These are phyloP conservation scores for Chymomyza caudatula DNA, from an alignment of 2,888 invertebrate species.

Conservation along the genomic window DNA sequence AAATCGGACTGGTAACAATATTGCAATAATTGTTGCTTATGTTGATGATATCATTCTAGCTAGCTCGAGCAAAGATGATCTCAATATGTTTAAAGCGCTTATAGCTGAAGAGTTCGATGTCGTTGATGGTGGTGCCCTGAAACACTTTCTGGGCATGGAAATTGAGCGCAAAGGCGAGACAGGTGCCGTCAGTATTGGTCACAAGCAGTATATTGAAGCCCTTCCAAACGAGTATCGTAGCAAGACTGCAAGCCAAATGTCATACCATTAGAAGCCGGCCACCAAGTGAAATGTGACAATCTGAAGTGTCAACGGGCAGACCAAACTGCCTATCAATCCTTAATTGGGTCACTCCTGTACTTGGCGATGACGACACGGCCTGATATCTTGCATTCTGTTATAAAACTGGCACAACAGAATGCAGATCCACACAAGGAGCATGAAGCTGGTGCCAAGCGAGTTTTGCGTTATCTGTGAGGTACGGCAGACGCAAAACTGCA, in stretches of 20 bases:
- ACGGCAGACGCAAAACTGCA: too few relatives aligned
- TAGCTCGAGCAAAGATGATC: conserved; percentile 20
- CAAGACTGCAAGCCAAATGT: background rate
- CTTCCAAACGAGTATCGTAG: conserved; percentile 16
- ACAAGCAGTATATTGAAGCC: conserved; percentile 25
- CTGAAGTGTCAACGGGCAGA: background rate
- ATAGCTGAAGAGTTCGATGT: conserved; percentile 26
- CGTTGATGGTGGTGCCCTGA: conserved; percentile 21
- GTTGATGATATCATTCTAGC: conserved; percentile 42
- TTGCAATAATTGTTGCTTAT: conserved; percentile 34
- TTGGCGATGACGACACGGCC: conserved; percentile 5
- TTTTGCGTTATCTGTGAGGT: background rate
- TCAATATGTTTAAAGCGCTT: conserved; percentile 17
- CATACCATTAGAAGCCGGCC: background rate
- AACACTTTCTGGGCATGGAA: conserved; percentile 37
- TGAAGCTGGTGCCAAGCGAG: too few relatives aligned
- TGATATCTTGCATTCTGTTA: too few relatives aligned
- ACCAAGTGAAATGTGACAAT: conserved; percentile 2
- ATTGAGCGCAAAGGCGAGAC: conserved; percentile 28
- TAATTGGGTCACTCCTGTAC: conserved; percentile 1
- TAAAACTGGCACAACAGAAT: background rate
- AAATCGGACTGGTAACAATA: conserved; percentile 13
- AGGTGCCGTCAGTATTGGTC: conserved; percentile 23
- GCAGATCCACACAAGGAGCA: too few relatives aligned
- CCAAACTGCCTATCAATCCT: background rate